Conservation (phyloP, 2,797 vertebrate species). For the Micropoecilia bifurca region DNA sequence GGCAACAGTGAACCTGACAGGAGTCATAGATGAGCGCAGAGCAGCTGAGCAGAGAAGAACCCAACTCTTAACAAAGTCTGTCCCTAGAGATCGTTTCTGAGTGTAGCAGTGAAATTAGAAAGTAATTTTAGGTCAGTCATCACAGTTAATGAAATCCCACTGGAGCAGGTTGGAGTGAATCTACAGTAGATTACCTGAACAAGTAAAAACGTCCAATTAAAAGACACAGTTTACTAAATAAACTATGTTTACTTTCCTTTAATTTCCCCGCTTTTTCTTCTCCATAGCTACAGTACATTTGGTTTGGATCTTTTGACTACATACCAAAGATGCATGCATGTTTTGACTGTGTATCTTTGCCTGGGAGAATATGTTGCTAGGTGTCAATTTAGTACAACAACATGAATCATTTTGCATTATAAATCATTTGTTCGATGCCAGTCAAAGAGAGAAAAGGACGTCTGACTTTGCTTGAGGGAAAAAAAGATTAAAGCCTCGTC, state of each 20-base stretch:
- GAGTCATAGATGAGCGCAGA: constrained; percentile 1
- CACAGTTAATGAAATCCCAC: constrained; percentile 3
- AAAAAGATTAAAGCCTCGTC: neutral
- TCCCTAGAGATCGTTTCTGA: neutral
- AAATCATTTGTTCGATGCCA: neutral
- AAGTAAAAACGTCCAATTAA: neutral
- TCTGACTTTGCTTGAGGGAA: neutral
- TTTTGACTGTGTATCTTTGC: neutral
- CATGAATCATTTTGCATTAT: neutral
- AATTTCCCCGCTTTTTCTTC: neutral
- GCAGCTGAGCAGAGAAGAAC: neutral
- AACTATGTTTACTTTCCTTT: neutral
- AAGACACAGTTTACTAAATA: neutral
- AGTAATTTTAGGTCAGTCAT: constrained; percentile 2
- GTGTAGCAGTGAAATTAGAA: neutral
- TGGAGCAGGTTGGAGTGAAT: neutral
- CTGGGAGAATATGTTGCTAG: neutral
- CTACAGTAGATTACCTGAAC: neutral
- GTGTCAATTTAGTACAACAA: neutral
- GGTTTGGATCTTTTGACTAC: neutral
- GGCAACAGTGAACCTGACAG: neutral
- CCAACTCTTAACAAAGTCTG: neutral
- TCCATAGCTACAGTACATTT: neutral
- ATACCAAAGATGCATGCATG: neutral
- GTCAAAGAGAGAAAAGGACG: neutral